Percentiles rank a stretch among this genome's conserved stretches.
Evolutionary conservation across 2,888 invertebrate species (phyloP).

Genomic region (Nomada fabriciana): DNA sequence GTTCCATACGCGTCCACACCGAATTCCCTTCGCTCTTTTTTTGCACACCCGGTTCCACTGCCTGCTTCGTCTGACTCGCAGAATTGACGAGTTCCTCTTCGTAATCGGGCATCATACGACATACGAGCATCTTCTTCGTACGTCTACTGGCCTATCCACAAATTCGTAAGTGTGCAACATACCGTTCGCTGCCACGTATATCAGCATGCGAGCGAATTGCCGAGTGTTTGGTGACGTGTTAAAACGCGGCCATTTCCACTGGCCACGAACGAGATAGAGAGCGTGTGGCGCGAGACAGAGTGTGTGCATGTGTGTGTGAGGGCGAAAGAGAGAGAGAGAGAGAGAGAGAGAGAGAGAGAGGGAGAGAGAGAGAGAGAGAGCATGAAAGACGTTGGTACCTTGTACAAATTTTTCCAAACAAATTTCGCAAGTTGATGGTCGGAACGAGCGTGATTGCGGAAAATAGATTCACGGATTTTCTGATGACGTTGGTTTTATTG

Average conservation of each 20-base stretch:
- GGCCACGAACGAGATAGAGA: constrained; percentile 55
- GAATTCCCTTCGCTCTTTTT: neutral
- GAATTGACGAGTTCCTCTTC: neutral
- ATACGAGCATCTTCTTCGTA: constrained; percentile 15
- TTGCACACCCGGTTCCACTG: neutral
- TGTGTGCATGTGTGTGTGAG: constrained; percentile 22
- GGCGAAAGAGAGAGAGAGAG: constrained; percentile 23
- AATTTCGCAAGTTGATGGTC: constrained; percentile 39
- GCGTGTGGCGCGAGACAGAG: constrained; percentile 32
- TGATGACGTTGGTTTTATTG: neutral
- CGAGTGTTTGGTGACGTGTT: constrained; percentile 79
- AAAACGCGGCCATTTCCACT: constrained; percentile 76
- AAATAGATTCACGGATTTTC: neutral
- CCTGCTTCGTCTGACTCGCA: neutral
- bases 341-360: constrained; percentile 6
- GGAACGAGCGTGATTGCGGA: neutral
- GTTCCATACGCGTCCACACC: neutral
- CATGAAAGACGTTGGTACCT: constrained; percentile 12
- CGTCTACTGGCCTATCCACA: constrained; percentile 5
- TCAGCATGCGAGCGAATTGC: constrained; percentile 61
- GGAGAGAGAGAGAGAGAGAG: constrained; percentile 28
- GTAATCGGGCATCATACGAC: constrained; percentile 15
- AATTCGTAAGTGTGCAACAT: constrained; percentile 54
- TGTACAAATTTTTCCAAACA: neutral
- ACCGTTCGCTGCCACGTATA: constrained; percentile 62